Base-by-base conservation (phyloP, 2,888 invertebrate species). In the Abscondita cerata region DNA sequence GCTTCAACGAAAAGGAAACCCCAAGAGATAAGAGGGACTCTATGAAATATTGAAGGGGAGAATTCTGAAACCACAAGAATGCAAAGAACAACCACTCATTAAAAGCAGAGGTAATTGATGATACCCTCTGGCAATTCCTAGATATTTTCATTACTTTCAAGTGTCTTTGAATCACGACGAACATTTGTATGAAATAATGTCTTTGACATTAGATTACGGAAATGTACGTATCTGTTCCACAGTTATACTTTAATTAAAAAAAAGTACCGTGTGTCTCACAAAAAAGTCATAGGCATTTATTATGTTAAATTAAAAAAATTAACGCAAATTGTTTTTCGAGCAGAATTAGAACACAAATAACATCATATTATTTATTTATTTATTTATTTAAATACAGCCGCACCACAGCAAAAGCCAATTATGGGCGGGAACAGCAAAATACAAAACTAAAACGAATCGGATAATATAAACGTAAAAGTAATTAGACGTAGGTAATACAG, bases 21-120 rank as follows among this genome's bases (percentile, higher is more conserved):
- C 48, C 68, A 54, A 44, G 62, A 62, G 66, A 59, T 44, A 52
- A 40, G 60, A 47, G 58, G 40, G 58, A 54, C 36, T 61, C 59
- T 59, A 61, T 68, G 65, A 68, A 68, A 68, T 68, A 66, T 68
- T 64, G 65, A 66, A 63, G 62, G 55, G 57, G 59, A 51, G 60
- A 56, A 54, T 6, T 25, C 51, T 54, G 54, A 65, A 65, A 54
- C 62, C 59, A 36, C 59, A 60, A 54, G 60, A 65, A 63, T 60
- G 59, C 57, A 54, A 63, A 65, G 63, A 63, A 63, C 62, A 63
- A 51, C 54, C 52, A 56, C 56, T 60, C 59, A 60, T 63, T 60
- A 65, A 46, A 44, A 55, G 31, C 46, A 53, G 57, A 52, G 48
- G 56, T 56, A 62, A 63, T 65, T 63, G 63, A 63, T 60, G 59